Evolutionary conservation across 2,888 invertebrate species (phyloP).

Genomic region (Lepeophtheirus nordmannii): DNA sequence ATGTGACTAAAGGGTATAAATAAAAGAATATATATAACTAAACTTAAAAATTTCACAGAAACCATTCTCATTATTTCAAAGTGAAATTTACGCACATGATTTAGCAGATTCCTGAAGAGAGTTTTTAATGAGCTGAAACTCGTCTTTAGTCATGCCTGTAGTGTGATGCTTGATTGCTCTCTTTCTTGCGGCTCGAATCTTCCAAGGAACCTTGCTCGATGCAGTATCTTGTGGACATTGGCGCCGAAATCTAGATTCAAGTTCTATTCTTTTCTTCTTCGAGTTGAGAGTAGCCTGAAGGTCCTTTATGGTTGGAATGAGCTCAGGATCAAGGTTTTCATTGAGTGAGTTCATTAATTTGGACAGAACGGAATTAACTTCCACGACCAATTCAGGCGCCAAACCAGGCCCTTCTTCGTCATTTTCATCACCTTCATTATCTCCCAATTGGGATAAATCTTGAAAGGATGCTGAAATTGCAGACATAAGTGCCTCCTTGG

Average conservation of each 20-base stretch:
- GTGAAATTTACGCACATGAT: neutral
- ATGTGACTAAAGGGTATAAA: neutral
- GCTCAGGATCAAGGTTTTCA: slow-evolving; percentile 11
- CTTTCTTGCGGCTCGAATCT: slow-evolving; percentile 19
- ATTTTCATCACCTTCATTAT: neutral
- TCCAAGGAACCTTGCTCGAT: slow-evolving; percentile 16
- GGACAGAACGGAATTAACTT: slow-evolving; percentile 13
- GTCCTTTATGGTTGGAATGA: slow-evolving; percentile 11
- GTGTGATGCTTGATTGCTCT: slow-evolving; percentile 15
- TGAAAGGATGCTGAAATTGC: slow-evolving; percentile 7
- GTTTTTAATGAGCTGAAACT: slow-evolving; percentile 6
- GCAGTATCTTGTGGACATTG: neutral
- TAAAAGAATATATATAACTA: neutral
- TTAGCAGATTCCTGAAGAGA: slow-evolving; percentile 15
- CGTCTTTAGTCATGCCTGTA: slow-evolving; percentile 22
- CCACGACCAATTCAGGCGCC: slow-evolving; percentile 9
- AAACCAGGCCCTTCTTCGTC: neutral
- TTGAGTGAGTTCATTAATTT: slow-evolving; percentile 16
- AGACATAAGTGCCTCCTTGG: slow-evolving; percentile 16
- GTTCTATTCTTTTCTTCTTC: neutral
- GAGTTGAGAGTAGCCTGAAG: slow-evolving; percentile 18
- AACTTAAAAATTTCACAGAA: too few species aligned
- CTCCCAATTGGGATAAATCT: slow-evolving; percentile 2
- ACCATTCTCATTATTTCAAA: too few species aligned
- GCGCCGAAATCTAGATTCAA: neutral